Percentiles rank a stretch among this genome's conserved stretches.
These are phyloP conservation scores for Procavia capensis DNA, from an alignment of 2,113 vertebrate genomes.

Conservation along the genomic window DNA sequence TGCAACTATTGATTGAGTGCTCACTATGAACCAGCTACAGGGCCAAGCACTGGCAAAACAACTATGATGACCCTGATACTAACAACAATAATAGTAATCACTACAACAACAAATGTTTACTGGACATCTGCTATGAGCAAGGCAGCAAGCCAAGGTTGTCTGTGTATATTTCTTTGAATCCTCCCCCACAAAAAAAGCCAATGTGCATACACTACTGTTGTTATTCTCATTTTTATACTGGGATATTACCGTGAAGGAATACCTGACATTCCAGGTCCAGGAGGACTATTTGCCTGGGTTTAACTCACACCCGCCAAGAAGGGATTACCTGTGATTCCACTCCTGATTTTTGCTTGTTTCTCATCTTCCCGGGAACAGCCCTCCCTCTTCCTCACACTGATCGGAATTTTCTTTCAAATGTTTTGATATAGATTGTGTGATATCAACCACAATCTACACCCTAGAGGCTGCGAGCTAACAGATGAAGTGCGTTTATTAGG, in stretches of 20 bases:
- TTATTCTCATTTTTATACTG: background rate
- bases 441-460: background rate
- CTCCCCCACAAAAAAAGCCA: background rate
- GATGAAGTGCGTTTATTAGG: background rate
- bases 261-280: background rate
- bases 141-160: background rate
- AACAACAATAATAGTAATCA: background rate
- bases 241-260: constrained; percentile 36
- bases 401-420: constrained; percentile 51
- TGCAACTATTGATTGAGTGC: background rate
- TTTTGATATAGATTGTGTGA: background rate
- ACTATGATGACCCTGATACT: background rate
- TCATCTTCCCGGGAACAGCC: background rate
- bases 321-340: background rate
- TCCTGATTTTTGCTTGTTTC: background rate
- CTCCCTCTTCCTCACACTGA: background rate
- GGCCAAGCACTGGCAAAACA: background rate
- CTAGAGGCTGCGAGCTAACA: background rate
- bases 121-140: background rate
- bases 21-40: background rate
- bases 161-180: background rate
- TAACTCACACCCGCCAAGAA: background rate
- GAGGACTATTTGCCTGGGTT: background rate
- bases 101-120: background rate
- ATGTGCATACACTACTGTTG: background rate